Conservation (phyloP, 2,888 invertebrate species). For the Allacma fusca region DNA sequence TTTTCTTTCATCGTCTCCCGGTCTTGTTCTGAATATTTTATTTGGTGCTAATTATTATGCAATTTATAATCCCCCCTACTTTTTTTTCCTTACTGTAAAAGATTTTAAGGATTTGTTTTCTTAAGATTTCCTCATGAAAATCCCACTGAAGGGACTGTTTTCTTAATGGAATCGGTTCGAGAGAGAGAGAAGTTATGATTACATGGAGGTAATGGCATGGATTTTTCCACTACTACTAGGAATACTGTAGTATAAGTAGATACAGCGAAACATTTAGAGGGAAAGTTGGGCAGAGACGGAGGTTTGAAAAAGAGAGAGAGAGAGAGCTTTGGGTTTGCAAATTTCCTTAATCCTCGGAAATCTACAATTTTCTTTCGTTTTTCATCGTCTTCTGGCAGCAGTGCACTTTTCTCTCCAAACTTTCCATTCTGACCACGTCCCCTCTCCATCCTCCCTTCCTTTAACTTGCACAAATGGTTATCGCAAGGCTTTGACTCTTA, state of each 20-base stretch:
- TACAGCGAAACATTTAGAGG: neutral
- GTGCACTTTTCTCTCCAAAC: too few relatives aligned
- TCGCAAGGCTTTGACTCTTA: neutral
- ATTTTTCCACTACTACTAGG: too few relatives aligned
- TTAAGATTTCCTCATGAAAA: too few relatives aligned
- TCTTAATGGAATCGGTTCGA: too few relatives aligned
- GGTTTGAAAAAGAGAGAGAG: too few relatives aligned
- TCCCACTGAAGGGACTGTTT: too few relatives aligned
- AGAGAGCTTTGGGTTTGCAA: neutral
- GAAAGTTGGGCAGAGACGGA: neutral
- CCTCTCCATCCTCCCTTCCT: conserved; percentile 1
- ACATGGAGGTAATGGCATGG: neutral
- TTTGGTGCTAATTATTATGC: too few relatives aligned
- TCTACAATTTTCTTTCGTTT: neutral
- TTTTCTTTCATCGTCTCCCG: too few relatives aligned
- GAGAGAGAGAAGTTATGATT: too few relatives aligned
- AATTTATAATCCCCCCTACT: neutral
- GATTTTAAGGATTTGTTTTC: too few relatives aligned
- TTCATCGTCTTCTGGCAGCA: neutral
- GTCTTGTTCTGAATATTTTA: too few relatives aligned
- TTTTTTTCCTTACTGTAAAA: neutral
- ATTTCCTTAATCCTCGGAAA: conserved; percentile 4
- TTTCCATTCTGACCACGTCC: neutral
- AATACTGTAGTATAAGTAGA: too few relatives aligned
- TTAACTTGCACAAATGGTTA: conserved; percentile 29